phyloP scores from a whole-genome alignment of 2,113 vertebrate genomes.

The Ophthalmolycus amberensis region DNA sequence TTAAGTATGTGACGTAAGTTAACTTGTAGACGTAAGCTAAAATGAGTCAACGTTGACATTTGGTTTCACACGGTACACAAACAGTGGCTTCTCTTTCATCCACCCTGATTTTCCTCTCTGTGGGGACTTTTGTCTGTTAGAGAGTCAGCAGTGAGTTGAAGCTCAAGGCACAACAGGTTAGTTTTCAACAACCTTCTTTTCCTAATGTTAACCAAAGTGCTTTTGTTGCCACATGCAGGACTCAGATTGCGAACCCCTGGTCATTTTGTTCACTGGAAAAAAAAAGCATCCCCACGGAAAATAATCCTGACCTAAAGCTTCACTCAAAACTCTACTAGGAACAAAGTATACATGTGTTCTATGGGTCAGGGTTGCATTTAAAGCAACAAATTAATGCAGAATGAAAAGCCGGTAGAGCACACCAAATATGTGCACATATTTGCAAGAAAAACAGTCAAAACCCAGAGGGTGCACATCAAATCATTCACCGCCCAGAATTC shows the following conservation, averaged over 20 bases:
- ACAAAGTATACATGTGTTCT: not conserved
- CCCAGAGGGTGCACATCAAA: conserved; percentile 34
- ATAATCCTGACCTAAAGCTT: not conserved
- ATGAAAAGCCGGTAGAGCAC: conserved; percentile 3
- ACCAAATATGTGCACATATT: conserved; percentile 23
- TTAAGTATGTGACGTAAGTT: too few species aligned
- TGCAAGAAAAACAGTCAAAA: conserved; percentile 47
- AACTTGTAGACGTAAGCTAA: too few species aligned
- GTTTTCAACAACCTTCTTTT: not conserved
- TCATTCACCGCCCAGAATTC: conserved; percentile 53
- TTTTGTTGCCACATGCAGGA: conserved; percentile 1
- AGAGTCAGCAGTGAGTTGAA: not conserved
- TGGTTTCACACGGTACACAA: not conserved
- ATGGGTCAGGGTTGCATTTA: not conserved
- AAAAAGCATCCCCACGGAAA: not conserved
- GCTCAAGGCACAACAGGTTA: too few species aligned
- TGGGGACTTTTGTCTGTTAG: not conserved
- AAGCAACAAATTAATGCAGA: conserved; percentile 17
- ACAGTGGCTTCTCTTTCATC: not conserved
- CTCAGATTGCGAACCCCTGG: not conserved
- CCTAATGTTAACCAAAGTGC: not conserved
- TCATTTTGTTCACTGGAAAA: not conserved
- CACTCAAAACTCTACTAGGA: not conserved
- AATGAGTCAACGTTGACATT: not conserved
- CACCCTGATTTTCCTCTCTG: not conserved